Base-by-base conservation (phyloP, 2,888 invertebrate species). In the Perizoma flavofasciatum region DNA sequence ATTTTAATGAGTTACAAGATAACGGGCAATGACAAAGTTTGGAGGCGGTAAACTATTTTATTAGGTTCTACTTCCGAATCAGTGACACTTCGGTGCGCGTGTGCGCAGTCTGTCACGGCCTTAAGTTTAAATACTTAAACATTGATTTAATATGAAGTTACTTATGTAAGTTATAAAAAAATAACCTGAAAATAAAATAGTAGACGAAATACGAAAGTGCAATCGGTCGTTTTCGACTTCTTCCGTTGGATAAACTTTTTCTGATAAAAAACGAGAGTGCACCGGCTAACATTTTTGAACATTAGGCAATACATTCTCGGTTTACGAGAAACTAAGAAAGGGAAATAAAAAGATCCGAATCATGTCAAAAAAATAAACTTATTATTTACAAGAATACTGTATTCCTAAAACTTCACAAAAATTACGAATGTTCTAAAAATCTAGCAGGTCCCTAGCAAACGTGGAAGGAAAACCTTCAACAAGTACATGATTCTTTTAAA, bases 391-490 rank as follows among this genome's bases (percentile, higher is more conserved):
- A 86, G 85, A 89, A 89, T 88, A 89, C 80, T 88, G 83, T 87
- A 88, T 83, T 79, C 83, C 84, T 85, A 88, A 84, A 86, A 83
- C 74, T 68, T 82, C 79, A 85, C 71, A 85, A 81, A 81, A 81
- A 77, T 71, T 73, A 77, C 69, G 76, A 69, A 67, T 64, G 68
- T 63, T 65, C 82, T 85, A 84, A 64, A 67, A 75, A 74, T 47
- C 82, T 88, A 88, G 84, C 87, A 88, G 86, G 88, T 88, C 88
- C 88, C 88, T 86, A 86, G 73, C 72, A 83, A 86, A 85, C 83
- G 69, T 73, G 68, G 68, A 78, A 79, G 81, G 22, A 81, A 82
- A 80, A 79, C 76, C 67, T 81, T 71, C 69, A 71, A 81, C 84
- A 82, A 83, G 85, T 88, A 86, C 86, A 85, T 85, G 81, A 86